These are phyloP conservation scores for Lithophane ornitopus DNA, from an alignment of 2,888 invertebrate species.

Conservation along the genomic window DNA sequence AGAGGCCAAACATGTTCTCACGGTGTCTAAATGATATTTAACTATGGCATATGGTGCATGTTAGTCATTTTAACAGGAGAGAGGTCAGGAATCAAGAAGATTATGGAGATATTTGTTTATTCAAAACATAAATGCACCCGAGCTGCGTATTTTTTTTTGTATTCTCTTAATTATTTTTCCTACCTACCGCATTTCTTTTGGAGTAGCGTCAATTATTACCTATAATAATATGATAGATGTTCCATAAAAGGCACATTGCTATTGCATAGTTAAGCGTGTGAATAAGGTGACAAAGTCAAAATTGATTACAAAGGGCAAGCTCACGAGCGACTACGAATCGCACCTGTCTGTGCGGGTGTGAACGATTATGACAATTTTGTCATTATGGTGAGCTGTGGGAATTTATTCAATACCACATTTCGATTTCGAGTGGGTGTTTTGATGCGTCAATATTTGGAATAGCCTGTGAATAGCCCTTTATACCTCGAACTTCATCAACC, in stretches of 20 bases:
- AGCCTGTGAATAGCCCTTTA: conserved; percentile 21
- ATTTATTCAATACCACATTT: conserved; percentile 59
- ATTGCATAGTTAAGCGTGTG: conserved; percentile 73
- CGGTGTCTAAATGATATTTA: conserved; percentile 70
- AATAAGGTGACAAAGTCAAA: conserved; percentile 82
- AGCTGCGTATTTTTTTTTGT: no score
- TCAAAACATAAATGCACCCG: not conserved
- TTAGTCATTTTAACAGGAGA: conserved; percentile 35
- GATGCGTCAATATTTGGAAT: conserved; percentile 34
- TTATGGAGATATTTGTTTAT: not conserved
- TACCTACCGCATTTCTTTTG: not conserved
- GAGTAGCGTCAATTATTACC: not conserved
- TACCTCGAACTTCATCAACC: conserved; percentile 34
- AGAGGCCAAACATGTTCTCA: conserved; percentile 80
- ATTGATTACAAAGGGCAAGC: conserved; percentile 75
- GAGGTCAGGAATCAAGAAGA: conserved; percentile 22
- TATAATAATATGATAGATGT: conserved; percentile 2
- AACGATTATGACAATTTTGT: conserved; percentile 81
- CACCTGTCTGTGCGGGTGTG: conserved; percentile 84
- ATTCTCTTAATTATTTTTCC: not conserved
- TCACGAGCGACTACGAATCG: conserved; percentile 76
- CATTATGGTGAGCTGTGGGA: conserved; percentile 80
- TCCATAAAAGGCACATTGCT: conserved; percentile 36
- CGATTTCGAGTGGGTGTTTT: conserved; percentile 29
- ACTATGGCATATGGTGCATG: conserved; percentile 60